Evolutionary conservation across 2,113 vertebrate genomes (phyloP).

Genomic region (Pantherophis guttatus): DNA sequence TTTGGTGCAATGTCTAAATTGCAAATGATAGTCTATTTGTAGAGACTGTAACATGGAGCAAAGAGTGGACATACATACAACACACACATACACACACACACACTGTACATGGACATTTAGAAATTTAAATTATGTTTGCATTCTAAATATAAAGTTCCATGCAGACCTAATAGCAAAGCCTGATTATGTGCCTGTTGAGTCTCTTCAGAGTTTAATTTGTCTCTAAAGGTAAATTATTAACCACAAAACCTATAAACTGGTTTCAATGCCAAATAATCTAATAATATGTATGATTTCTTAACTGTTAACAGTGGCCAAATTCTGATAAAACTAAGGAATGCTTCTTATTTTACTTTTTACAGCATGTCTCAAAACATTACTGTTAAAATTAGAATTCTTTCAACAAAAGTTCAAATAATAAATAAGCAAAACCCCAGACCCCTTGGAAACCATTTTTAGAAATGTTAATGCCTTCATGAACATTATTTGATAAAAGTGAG

Average conservation of each 20-base stretch:
- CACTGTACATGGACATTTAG: background rate
- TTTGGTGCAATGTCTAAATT: background rate
- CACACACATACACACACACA: background rate
- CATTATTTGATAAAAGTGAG: conserved; percentile 30
- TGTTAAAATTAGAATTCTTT: conserved; percentile 44
- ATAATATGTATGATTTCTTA: background rate
- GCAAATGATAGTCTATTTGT: background rate
- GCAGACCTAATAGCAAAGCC: background rate
- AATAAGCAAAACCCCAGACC: conserved; percentile 39
- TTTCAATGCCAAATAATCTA: background rate
- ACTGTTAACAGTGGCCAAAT: background rate
- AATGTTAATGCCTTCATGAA: conserved; percentile 33
- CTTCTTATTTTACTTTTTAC: conserved; percentile 35
- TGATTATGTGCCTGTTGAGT: background rate
- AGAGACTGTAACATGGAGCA: background rate
- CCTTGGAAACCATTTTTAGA: conserved; percentile 29
- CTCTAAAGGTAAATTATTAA: background rate
- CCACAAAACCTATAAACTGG: background rate
- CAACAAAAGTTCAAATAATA: conserved; percentile 41
- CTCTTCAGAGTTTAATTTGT: background rate
- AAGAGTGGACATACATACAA: background rate
- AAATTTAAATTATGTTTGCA: background rate
- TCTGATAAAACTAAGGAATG: background rate
- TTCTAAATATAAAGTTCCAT: background rate
- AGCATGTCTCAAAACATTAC: conserved; percentile 25